These are phyloP conservation scores for Ochropacha duplaris DNA, from an alignment of 2,888 invertebrate genomes.

Conservation along the genomic window DNA sequence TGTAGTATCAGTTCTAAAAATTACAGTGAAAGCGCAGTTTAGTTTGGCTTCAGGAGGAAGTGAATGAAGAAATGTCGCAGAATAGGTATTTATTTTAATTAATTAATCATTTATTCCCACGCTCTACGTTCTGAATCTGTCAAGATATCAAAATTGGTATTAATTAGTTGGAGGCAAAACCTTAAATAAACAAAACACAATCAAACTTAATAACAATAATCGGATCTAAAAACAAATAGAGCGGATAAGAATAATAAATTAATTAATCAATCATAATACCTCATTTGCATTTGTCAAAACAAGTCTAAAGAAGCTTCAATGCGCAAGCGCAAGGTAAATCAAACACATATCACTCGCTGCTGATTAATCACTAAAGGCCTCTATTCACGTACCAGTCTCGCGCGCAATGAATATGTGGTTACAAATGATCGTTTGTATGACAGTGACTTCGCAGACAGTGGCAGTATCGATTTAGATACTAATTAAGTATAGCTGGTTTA, in stretches of 20 bases:
- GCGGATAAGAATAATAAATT: neutral
- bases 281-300: neutral
- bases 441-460: neutral
- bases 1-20: no score
- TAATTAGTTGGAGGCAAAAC: no score
- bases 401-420: neutral
- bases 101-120: no score
- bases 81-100: no score
- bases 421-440: neutral
- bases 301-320: slow-evolving; percentile 1
- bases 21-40: no score
- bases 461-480: no score
- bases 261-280: neutral
- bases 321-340: slow-evolving; percentile 29
- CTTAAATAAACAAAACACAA: neutral
- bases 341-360: slow-evolving; percentile 13
- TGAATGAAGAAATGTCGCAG: no score
- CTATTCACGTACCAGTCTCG: neutral
- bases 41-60: no score
- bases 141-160: no score
- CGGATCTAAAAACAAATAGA: neutral
- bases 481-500: no score
- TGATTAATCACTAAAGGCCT: neutral
- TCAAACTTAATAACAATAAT: neutral
- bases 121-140: no score